Percentiles rank a stretch among this genome's conserved stretches.
Evolutionary conservation across 2,113 vertebrate species (phyloP).

Genomic region (Poecile atricapillus): DNA sequence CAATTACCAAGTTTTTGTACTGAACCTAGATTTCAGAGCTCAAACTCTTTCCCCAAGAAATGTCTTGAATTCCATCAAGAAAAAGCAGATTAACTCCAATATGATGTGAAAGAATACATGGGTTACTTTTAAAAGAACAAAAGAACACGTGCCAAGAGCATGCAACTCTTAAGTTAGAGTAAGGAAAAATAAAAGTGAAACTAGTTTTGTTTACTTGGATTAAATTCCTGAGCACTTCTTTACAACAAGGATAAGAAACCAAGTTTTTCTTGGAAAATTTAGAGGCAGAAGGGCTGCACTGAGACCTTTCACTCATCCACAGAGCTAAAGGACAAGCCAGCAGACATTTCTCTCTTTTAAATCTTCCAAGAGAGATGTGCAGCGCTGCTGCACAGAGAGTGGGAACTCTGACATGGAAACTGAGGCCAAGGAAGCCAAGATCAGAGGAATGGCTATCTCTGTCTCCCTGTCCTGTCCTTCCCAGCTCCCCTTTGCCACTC

Average conservation of each 20-base stretch:
- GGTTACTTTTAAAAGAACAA: not conserved
- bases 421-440: not conserved
- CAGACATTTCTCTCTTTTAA: not conserved
- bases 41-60: not conserved
- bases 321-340: not conserved
- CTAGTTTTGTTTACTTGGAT: not conserved
- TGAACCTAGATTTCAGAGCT: not conserved
- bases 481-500: not conserved
- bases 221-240: not conserved
- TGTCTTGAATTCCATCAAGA: not conserved
- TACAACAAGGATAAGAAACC: not conserved
- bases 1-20: not conserved
- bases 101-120: not conserved
- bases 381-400: rapidly evolving
- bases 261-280: not conserved
- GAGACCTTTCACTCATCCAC: not conserved
- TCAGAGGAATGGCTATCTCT: not conserved
- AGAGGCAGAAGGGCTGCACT: not conserved
- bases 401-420: not conserved
- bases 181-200: not conserved
- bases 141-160: not conserved
- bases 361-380: not conserved
- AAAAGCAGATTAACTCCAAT: not conserved
- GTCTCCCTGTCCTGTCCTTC: not conserved
- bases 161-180: not conserved